A percentile compares a stretch with the other conserved stretches of the same genome.
phyloP scores from a whole-genome alignment of 2,888 invertebrate species.

The Eupithecia insigniata region DNA sequence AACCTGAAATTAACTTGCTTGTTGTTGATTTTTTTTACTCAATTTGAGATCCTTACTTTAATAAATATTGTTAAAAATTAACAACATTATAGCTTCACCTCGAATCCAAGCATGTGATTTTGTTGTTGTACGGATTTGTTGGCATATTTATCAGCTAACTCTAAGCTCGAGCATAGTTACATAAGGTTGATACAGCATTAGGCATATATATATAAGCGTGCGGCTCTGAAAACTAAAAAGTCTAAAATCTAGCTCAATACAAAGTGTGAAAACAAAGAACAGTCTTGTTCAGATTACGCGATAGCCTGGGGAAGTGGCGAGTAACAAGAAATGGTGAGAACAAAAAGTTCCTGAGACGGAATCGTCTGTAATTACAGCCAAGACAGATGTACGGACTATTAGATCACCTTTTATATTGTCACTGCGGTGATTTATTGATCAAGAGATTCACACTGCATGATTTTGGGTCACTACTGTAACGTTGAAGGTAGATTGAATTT shows the following conservation, averaged over 20 bases:
- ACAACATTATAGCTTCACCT: not conserved
- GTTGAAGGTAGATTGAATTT: not conserved
- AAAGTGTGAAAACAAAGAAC: not conserved
- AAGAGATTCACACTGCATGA: not conserved
- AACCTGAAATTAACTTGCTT: too few relatives aligned
- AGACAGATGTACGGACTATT: slow-evolving; percentile 22
- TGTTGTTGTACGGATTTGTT: not conserved
- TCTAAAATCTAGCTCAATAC: not conserved
- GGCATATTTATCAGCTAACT: not conserved
- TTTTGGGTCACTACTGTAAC: not conserved
- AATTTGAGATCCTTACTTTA: not conserved
- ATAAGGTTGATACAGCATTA: not conserved
- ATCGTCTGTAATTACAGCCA: slow-evolving; percentile 26
- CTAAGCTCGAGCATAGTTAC: not conserved
- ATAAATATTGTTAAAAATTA: not conserved
- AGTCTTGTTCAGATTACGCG: not conserved
- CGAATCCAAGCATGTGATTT: not conserved
- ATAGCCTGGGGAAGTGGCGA: slow-evolving; percentile 1
- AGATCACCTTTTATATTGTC: slow-evolving; percentile 24
- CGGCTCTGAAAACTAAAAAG: not conserved
- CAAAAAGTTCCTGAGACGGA: slow-evolving; percentile 23
- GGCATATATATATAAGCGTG: not conserved
- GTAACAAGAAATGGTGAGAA: slow-evolving; percentile 7
- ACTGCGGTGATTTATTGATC: slow-evolving; percentile 21
- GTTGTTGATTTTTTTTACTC: not conserved